Percentiles rank a stretch among this genome's conserved stretches.
These are phyloP conservation scores for Listronotus oregonensis DNA, from an alignment of 1,140 invertebrate species.

Conservation along the genomic window DNA sequence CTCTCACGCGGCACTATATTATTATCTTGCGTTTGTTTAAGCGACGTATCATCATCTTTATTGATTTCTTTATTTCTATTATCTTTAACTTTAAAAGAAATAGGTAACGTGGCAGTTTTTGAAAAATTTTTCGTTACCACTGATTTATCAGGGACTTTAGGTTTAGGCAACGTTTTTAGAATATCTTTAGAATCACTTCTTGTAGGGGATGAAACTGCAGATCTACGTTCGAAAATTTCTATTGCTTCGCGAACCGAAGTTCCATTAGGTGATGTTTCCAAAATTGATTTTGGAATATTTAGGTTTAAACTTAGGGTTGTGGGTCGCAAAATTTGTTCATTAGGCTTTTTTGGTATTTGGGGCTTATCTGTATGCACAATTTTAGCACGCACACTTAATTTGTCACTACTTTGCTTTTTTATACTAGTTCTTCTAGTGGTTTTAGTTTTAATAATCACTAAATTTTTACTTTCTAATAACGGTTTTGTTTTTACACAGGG, in stretches of 20 bases:
- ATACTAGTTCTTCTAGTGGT: slow-evolving; percentile 33
- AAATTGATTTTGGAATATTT: slow-evolving; percentile 20
- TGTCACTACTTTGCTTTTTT: slow-evolving; percentile 32
- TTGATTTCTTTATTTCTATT: neutral
- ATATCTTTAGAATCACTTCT: slow-evolving; percentile 1
- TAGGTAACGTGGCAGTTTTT: slow-evolving; percentile 18
- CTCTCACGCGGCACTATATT: neutral
- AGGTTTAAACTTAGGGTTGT: slow-evolving; percentile 26
- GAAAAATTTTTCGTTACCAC: slow-evolving; percentile 45
- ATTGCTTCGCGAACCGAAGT: slow-evolving; percentile 55
- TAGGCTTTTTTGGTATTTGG: slow-evolving; percentile 34
- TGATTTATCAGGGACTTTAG: slow-evolving; percentile 29
- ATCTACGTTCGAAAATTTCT: slow-evolving; percentile 56
- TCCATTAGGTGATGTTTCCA: slow-evolving; percentile 26
- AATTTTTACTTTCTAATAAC: slow-evolving; percentile 22
- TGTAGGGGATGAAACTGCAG: slow-evolving; percentile 1
- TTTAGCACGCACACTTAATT: slow-evolving; percentile 46
- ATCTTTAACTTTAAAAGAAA: neutral
- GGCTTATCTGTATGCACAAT: slow-evolving; percentile 49
- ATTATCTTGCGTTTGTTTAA: neutral
- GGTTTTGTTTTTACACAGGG: slow-evolving; percentile 46
- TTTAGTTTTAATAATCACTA: slow-evolving; percentile 28
- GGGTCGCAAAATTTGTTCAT: slow-evolving; percentile 16
- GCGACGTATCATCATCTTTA: no score
- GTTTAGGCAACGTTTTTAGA: neutral